Base-by-base conservation (phyloP, 2,113 vertebrate species). In the Zapornia atra region DNA sequence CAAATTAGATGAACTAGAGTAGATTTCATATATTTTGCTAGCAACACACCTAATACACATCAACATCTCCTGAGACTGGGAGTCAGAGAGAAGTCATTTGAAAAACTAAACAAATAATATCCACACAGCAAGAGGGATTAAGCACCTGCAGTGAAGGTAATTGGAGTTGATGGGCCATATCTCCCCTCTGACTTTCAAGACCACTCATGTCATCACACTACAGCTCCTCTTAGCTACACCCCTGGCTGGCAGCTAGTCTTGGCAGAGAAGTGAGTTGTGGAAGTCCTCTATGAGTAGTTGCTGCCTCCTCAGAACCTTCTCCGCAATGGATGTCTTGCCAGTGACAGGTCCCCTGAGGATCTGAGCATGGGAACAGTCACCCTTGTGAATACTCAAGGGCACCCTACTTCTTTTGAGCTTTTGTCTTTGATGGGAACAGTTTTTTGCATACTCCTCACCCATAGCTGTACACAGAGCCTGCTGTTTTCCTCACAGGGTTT, bases 21-120 rank as follows among this genome's bases (percentile, higher is more conserved):
- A 65, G 56, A 57, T 85, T 95, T 90, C 88, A 94, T 50, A 82
- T 15, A 46, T 92, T 97, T 92, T 89, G 51, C 92, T 79, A 93
- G 80, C 64, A 79, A 94, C 33, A 79, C 0, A 63, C 60, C 88
- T 94, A 90, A 91, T 86, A 85, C 68, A 53, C 36, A 65, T 68
- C 61, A 86, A 46, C 80, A 88, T 69, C 60, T 38, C 53, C 26
- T 90, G 92, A 28, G 94, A 85, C 33, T 75, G 70, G 60, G 82
- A 82, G 44, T 92, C 54, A 69, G 82, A 78, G 13, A 86, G 63
- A 88, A 93, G 54, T 73, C 34, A 90, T 88, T 94, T 84, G 75
- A 92, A 93, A 92, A 97, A 48, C 92, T 92, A 86, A 94, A 95
- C 86, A 94, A 91, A 94, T 91, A 94, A 86, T 82, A 92, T 60